Evolutionary conservation across 1,140 invertebrate species (phyloP).

Genomic region (Drosophila bipectinata): DNA sequence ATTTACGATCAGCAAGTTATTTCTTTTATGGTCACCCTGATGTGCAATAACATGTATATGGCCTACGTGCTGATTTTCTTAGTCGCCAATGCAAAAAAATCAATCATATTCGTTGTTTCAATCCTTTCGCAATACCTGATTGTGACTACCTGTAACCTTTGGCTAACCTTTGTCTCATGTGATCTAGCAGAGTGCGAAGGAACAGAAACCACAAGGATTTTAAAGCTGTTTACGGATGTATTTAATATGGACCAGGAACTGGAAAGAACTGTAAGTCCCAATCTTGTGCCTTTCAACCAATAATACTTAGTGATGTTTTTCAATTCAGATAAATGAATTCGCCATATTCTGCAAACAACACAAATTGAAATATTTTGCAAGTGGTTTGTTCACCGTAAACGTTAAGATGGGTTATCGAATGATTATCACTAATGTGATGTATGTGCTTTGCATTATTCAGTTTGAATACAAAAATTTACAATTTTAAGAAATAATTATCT

Average conservation of each 20-base stretch:
- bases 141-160: conserved; percentile 45
- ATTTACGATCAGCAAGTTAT: background rate
- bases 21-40: background rate
- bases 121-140: conserved; percentile 15
- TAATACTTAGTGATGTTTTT: background rate
- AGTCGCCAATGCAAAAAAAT: background rate
- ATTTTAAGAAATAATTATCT: background rate
- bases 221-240: conserved; percentile 33
- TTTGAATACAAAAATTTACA: conserved; percentile 54
- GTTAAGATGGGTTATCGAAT: conserved; percentile 44
- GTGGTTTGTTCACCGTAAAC: conserved; percentile 45
- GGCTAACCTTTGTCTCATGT: conserved; percentile 40
- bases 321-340: conserved; percentile 44
- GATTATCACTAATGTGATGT: conserved; percentile 29
- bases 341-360: conserved; percentile 34
- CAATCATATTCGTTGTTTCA: background rate
- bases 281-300: background rate
- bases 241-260: conserved; percentile 1
- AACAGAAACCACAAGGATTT: conserved; percentile 12
- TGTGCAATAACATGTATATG: background rate
- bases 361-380: conserved; percentile 20
- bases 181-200: conserved; percentile 30
- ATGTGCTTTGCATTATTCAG: conserved; percentile 54
- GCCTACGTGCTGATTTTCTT: background rate
- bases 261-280: conserved; percentile 40